phyloP scores from a whole-genome alignment of 2,113 vertebrate species.

The Cervus canadensis region DNA sequence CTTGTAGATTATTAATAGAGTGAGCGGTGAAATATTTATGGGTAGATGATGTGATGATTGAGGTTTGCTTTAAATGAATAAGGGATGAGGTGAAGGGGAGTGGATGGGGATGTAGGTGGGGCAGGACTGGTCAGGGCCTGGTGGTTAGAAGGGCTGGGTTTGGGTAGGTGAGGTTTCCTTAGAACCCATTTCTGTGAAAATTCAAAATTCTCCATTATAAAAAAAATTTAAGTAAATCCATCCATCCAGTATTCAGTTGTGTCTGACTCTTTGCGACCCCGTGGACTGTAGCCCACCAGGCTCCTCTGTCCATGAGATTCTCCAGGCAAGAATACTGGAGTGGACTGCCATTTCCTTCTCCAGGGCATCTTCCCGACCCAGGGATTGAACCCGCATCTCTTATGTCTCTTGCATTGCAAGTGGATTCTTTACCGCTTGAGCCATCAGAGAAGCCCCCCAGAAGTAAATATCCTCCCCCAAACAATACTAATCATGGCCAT shows the following conservation, averaged over 20 bases:
- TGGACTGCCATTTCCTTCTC: not conserved
- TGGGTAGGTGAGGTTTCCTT: not conserved
- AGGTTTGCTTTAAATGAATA: not conserved
- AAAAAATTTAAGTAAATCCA: not conserved
- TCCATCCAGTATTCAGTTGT: not conserved
- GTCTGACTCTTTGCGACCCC: not conserved
- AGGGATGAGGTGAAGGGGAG: not conserved
- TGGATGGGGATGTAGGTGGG: rapidly evolving
- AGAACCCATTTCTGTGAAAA: not conserved
- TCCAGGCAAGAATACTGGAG: not conserved
- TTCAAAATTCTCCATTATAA: not conserved
- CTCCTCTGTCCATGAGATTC: not conserved
- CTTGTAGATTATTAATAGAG: not conserved
- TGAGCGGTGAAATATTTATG: not conserved
- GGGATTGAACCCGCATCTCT: not conserved
- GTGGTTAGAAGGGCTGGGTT: not conserved
- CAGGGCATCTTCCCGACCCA: not conserved
- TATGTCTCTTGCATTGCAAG: not conserved
- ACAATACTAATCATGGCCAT: rapidly evolving
- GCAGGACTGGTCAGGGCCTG: rapidly evolving
- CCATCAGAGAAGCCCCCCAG: not conserved
- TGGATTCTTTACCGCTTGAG: not conserved
- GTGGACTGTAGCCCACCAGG: not conserved
- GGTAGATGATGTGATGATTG: not conserved
- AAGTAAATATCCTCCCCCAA: not conserved